Percentiles rank a stretch among this genome's conserved stretches.
phyloP scores from a whole-genome alignment of 1,140 invertebrate genomes.

The Meloidogyne floridensis region DNA sequence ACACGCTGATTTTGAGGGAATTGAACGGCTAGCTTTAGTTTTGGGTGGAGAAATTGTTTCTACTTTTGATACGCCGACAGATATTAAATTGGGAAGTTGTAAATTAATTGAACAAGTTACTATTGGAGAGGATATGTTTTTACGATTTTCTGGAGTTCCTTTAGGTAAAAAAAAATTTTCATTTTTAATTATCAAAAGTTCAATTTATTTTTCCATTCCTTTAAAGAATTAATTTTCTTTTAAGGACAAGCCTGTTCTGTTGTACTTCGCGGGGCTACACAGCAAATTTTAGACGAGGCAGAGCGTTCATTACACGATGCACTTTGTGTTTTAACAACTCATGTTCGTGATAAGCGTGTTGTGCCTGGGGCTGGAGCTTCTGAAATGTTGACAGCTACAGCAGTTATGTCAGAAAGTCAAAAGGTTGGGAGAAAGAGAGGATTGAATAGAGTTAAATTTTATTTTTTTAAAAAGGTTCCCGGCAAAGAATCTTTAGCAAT shows the following conservation, averaged over 20 bases:
- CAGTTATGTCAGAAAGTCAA: constrained; percentile 80
- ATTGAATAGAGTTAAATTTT: not conserved
- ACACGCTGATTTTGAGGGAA: constrained; percentile 99
- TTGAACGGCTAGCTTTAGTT: constrained; percentile 91
- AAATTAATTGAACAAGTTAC: constrained; percentile 94
- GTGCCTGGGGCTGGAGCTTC: constrained; percentile 70
- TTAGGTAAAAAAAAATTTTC: constrained; percentile 42
- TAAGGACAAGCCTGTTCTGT: constrained; percentile 95
- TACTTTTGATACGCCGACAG: constrained; percentile 90
- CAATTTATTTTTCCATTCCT: not conserved
- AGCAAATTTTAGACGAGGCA: constrained; percentile 98
- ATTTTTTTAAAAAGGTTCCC: constrained; percentile 67
- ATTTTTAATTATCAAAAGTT: not conserved
- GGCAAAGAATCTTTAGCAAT: constrained; percentile 97
- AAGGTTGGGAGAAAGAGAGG: constrained; percentile 66
- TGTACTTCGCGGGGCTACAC: constrained; percentile 94
- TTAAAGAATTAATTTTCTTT: not conserved
- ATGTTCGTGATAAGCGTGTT: constrained; percentile 77
- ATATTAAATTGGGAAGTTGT: constrained; percentile 89
- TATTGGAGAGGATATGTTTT: constrained; percentile 93
- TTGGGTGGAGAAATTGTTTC: constrained; percentile 97
- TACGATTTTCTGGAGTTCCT: constrained; percentile 83
- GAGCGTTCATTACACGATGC: constrained; percentile 97
- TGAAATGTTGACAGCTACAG: constrained; percentile 94
- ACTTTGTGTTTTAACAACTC: constrained; percentile 91